Evolutionary conservation across 2,113 vertebrate genomes (phyloP), one percentile per base, ranked within the genome.

Genomic region (Otocyon megalotis): DNA sequence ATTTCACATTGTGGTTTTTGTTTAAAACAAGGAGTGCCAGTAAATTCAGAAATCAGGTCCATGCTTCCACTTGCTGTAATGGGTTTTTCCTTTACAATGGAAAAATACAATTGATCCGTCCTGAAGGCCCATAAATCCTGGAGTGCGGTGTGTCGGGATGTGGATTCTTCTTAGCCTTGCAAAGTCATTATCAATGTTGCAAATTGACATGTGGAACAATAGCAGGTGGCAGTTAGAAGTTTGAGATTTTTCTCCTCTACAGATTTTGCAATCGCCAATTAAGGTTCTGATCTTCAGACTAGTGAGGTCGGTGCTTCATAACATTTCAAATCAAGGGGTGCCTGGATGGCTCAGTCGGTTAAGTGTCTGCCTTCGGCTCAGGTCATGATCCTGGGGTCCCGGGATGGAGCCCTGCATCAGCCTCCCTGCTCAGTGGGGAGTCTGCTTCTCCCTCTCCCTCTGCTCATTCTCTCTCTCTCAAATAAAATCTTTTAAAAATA

Each of bases 41-140:
- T 30, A n/a, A n/a, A 32, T 95, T 92, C 32, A 56, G 71, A 88
- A 58, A 35, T 32, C 48, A 56, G 65, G 53, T 76, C 12, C 7
- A 1, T 13, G 37, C 63, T 56, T 88, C 35, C 8, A 1, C 8
- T 58, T 72, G 67, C 60, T 82, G 9, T 17, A 28, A 74, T 32
- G 69, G 60, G 14, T 74, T 93, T 96, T 72, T 82, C 60, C 82
- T 93, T 93, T 82, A 58, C 17, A 20, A 0, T 82, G 96, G 89
- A 95, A 91, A 96, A 62, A 26, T n/a, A 35, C 60, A 22, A 4
- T 80, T 0, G 48, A 54, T 87, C 50, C 13, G 58, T 30, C 77
- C 65, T 2, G 7, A 90, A 89, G 85, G 67, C 56, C 88, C n/a
- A 62, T 90, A 77, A 19, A 83, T 93, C 48, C 65, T 8, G 19